Evolutionary conservation across 2,113 vertebrate species (phyloP), one percentile per base, ranked within the genome.

Genomic region (Anoura caudifer): DNA sequence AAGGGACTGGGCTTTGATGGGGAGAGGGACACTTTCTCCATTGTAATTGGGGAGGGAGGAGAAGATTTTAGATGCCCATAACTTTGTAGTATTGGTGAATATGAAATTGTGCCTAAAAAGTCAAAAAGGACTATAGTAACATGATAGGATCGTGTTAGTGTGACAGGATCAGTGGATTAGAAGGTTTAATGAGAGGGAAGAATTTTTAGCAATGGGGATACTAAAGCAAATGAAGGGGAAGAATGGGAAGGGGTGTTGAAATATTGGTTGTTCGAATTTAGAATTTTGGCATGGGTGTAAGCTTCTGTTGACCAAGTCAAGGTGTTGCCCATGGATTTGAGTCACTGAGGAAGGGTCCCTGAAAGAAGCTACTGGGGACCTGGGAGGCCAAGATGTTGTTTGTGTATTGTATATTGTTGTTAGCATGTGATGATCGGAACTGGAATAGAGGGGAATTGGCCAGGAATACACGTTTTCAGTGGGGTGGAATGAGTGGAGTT

Each of bases 241-340:
- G 72, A 69, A n/a, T 70, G 26, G 38, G 14, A 77, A 86, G 17
- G 50, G 72, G 7, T 63, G 15, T 47, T 90, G 26, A 31, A 63
- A 26, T 5, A 2, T 69, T 38, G 54, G 22, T 8, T 81, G 45
- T 73, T 72, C 73, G 52, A 36, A 88, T 82, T 95, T 80, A 65
- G 9, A 77, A 33, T 92, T 90, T 81, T 91, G 65, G 22, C 36
- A n/a, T 26, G 41, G 47, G 33, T 93, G 2, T 31, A 36, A 17
- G 38, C 73, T 96, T 85, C 65, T 96, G 47, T 93, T 87, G 70
- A 76, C 33, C n/a, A 59, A 47, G 15, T 92, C 45, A 97, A 84
- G 43, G 56, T 91, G 31, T 76, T 92, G 70, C 38, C 65, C 5
- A 0, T 95, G 59, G 82, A 86, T 91, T 95, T 69, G 47, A 47